Conservation (phyloP, 1,140 invertebrate species). For the Helicoverpa zea region DNA sequence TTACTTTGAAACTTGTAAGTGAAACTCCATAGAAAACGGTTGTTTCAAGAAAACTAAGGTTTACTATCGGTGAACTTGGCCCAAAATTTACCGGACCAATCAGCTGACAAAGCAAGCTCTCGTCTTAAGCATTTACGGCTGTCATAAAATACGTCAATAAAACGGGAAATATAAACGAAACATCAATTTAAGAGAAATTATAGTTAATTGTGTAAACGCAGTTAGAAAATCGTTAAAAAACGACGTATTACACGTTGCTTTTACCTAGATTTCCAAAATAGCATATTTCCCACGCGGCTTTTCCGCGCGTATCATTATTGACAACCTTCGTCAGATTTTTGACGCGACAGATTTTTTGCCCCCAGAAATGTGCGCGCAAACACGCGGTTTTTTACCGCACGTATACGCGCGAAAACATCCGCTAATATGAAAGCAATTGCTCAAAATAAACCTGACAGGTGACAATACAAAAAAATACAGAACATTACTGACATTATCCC, state of each 20-base stretch:
- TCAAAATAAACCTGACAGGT: neutral
- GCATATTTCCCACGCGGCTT: no score
- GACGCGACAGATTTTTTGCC: no score
- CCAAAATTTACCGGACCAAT: neutral
- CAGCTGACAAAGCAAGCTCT: constrained; percentile 3
- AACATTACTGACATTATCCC: neutral
- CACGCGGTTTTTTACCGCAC: no score
- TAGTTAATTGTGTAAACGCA: neutral
- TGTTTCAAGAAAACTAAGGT: neutral
- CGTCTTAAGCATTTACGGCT: neutral
- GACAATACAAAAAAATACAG: neutral
- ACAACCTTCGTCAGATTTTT: no score
- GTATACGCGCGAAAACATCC: no score
- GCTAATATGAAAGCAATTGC: no score
- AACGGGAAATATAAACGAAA: constrained; percentile 26
- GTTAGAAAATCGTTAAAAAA: neutral
- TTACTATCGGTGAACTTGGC: neutral
- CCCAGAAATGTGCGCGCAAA: no score
- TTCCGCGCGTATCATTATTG: no score
- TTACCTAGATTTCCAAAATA: neutral
- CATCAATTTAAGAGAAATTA: neutral
- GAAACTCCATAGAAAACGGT: neutral
- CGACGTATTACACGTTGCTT: neutral
- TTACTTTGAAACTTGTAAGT: neutral
- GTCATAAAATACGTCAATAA: constrained; percentile 20